Evolutionary conservation across 1,140 invertebrate species (phyloP), one percentile per base, ranked within the genome.

Genomic region (Trichonephila clavata): DNA sequence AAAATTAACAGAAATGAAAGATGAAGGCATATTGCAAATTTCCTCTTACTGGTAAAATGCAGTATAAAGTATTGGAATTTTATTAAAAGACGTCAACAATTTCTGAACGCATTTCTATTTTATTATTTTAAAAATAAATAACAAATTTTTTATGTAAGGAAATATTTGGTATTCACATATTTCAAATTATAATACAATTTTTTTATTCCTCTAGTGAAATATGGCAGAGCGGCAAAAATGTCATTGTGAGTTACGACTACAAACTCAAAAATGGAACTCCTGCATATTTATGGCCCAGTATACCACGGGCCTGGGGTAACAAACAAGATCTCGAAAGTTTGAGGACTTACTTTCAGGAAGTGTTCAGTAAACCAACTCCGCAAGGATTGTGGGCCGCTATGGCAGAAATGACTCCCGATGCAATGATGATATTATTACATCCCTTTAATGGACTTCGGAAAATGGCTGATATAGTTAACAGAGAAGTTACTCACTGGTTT

Each of bases 331-430:
- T 96, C 89, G 39, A 95, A 4, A 95, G 96, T 63, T 95, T 97
- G 18, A 96, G 96, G 71, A 93, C 89, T 0, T 96, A 96, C 94
- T 94, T 97, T 3, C 94, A 95, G 68, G 24, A 86, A 16, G 27
- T 77, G 0, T 86, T 94, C 24, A 80, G 90, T 27, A 77, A 93
- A 10, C 61, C 89, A 6, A n/a, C 50, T n/a, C 80, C 84, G 8
- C 97, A 94, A 63, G 95, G 95, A 94, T 95, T 97, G 43, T 97
- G 97, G 97, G 97, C 97, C 0, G 97, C 97, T 2, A 98, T 98
- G 98, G 97, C 97, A 0, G 97, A 98, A 95, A 96, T 98, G 50
- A 98, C 98, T 0, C 97, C 97, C 1, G 97, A 98, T 94, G 96
- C 98, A 61, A 95, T 98, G 13, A 96, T 97, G 80, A 96, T 97